Evolutionary conservation across 1,140 invertebrate species (phyloP).

Genomic region (roundworm (Caenorhabditis elegans)): WBcel235 BX284602.5:11149001-11149500

Average conservation of each 20-base stretch:
- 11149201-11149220: constrained; percentile 76
- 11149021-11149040: too few species aligned
- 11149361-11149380: constrained; percentile 76
- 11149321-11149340: background rate
- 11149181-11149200: constrained; percentile 74
- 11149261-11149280: constrained; percentile 77
- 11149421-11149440: constrained; percentile 66
- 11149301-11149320: constrained; percentile 72
- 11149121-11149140: constrained; percentile 78
- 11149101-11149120: constrained; percentile 70
- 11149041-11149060: too few species aligned
- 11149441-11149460: constrained; percentile 54
- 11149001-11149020: too few species aligned
- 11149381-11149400: constrained; percentile 81
- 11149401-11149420: constrained; percentile 79
- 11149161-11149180: constrained; percentile 78
- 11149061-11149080: constrained; percentile 54
- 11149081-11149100: constrained; percentile 69
- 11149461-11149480: too few species aligned
- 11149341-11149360: constrained; percentile 55
- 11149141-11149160: constrained; percentile 78
- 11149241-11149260: constrained; percentile 80
- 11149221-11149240: constrained; percentile 77
- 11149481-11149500: background rate
- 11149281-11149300: constrained; percentile 74